phyloP scores from a whole-genome alignment of 2,113 vertebrate species.

The Callionymus lyra region DNA sequence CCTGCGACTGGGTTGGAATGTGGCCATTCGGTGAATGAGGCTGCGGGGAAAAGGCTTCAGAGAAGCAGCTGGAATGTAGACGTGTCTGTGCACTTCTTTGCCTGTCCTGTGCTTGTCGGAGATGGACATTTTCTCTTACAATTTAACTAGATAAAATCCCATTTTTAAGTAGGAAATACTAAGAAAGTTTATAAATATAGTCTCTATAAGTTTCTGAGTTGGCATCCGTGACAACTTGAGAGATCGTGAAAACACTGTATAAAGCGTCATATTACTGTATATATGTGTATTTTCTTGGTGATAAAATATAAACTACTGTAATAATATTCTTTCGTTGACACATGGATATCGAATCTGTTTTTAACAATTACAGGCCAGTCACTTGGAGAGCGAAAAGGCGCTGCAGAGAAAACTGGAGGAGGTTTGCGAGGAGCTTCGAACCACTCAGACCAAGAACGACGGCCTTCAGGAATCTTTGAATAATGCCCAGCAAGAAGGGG shows the following conservation, averaged over 20 bases:
- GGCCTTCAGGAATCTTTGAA: constrained; percentile 70
- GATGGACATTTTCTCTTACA: constrained; percentile 3
- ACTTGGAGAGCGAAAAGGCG: constrained; percentile 68
- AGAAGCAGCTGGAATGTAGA: constrained; percentile 39
- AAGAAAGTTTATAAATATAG: too few relatives aligned
- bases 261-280: too few relatives aligned
- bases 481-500: constrained; percentile 73
- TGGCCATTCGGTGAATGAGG: constrained; percentile 21
- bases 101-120: not conserved
- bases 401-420: constrained; percentile 82
- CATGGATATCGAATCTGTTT: not conserved
- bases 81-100: constrained; percentile 26
- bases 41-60: constrained; percentile 28
- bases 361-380: constrained; percentile 60
- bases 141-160: too few relatives aligned
- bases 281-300: not conserved
- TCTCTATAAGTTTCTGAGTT: constrained; percentile 18
- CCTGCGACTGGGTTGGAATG: constrained; percentile 29
- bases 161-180: too few relatives aligned
- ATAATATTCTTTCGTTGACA: too few relatives aligned
- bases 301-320: too few relatives aligned
- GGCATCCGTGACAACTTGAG: constrained; percentile 16
- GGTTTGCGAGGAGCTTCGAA: constrained; percentile 78
- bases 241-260: too few relatives aligned
- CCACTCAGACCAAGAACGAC: constrained; percentile 69